These are phyloP conservation scores for Cliona cf. orientalis DNA, from an alignment of 37 sponge, comb jelly and placozoan genomes.

Conservation along the genomic window DNA sequence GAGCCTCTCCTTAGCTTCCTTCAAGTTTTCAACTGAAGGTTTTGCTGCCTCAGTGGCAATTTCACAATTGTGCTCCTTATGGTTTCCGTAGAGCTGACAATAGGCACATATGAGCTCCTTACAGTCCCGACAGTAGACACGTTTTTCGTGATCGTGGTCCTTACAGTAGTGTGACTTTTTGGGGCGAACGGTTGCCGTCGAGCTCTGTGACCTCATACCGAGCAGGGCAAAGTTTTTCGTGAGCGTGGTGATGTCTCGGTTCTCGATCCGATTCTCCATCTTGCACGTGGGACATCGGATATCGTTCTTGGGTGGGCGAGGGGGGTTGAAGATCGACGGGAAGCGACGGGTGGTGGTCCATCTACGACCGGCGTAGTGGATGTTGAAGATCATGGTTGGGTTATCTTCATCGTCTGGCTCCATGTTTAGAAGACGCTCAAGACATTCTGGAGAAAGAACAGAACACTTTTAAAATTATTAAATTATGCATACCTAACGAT, in stretches of 20 bases:
- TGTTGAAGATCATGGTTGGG: constrained; percentile 8
- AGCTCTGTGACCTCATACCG: constrained; percentile 18
- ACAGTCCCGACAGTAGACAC: constrained; percentile 60
- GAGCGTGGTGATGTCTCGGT: constrained; percentile 32
- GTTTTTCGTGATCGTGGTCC: constrained; percentile 71
- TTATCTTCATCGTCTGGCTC: constrained; percentile 41
- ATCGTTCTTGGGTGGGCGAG: background rate
- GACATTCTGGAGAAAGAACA: constrained; percentile 37
- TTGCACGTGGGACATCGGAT: constrained; percentile 71
- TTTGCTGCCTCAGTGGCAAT: constrained; percentile 42
- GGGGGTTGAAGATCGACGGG: background rate
- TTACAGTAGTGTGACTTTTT: constrained; percentile 41
- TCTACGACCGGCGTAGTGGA: constrained; percentile 16
- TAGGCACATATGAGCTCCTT: constrained; percentile 55
- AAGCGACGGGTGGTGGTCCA: constrained; percentile 17
- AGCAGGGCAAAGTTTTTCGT: constrained; percentile 81
- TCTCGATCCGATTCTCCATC: constrained; percentile 23
- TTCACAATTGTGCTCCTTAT: constrained; percentile 56
- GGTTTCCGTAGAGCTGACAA: constrained; percentile 77
- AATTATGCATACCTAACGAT: background rate
- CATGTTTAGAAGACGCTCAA: constrained; percentile 41
- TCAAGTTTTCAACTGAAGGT: constrained; percentile 25
- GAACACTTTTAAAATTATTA: background rate
- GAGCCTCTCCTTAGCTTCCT: constrained; percentile 2
- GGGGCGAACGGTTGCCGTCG: background rate